phyloP scores from a whole-genome alignment of 2,113 vertebrate genomes.

The Herpetotheres cachinnans region DNA sequence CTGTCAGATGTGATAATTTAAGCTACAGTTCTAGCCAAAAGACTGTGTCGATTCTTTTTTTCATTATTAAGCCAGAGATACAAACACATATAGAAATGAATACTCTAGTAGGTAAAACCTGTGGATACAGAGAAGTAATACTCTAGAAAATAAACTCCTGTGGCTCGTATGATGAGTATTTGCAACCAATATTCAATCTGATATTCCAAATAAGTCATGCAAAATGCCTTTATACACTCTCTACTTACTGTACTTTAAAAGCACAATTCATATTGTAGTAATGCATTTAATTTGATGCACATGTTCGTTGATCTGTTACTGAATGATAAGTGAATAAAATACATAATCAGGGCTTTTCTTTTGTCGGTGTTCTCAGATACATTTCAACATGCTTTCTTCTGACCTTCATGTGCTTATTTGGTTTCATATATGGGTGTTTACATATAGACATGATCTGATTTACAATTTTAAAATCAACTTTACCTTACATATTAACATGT shows the following conservation, averaged over 20 bases:
- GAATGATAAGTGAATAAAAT: background rate
- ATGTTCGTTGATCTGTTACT: background rate
- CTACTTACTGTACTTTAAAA: background rate
- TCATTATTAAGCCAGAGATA: background rate
- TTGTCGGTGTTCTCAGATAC: background rate
- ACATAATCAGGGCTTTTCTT: background rate
- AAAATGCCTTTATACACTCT: background rate
- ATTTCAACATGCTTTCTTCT: background rate
- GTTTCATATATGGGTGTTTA: background rate
- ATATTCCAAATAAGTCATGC: background rate
- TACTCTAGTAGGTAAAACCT: background rate
- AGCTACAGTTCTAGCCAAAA: background rate
- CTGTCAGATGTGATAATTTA: slow-evolving; percentile 21
- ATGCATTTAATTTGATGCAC: background rate
- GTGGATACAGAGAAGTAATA: background rate
- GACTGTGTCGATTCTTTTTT: background rate
- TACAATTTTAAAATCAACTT: background rate
- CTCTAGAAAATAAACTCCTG: background rate
- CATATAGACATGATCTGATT: background rate
- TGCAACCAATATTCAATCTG: background rate
- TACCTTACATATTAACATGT: background rate
- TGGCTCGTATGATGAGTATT: background rate
- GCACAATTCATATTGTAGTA: background rate
- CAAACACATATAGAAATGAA: background rate
- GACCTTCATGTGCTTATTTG: background rate